Evolutionary conservation across 1,140 invertebrate genomes (phyloP).

Genomic region (Steinernema feltiae): DNA sequence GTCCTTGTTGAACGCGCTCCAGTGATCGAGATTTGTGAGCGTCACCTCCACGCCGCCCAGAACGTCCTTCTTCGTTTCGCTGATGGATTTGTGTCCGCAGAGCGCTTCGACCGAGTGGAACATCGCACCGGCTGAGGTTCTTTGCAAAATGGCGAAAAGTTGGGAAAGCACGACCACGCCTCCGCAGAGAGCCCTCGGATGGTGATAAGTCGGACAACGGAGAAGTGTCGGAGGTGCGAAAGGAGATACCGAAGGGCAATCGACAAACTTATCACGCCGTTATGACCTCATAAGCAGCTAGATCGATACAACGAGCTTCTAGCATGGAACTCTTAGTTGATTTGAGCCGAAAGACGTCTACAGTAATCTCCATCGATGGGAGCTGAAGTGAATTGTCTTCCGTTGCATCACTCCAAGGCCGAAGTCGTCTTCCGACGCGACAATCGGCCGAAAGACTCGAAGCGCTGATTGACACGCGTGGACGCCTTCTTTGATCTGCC

Average conservation of each 20-base stretch:
- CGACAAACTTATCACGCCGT: not conserved
- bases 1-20: not conserved
- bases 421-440: not conserved
- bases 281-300: not conserved
- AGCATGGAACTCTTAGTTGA: not conserved
- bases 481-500: not conserved
- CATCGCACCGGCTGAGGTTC: not conserved
- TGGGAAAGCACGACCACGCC: not conserved
- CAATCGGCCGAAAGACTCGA: too few relatives aligned
- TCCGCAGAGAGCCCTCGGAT: not conserved
- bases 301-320: not conserved
- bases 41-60: not conserved
- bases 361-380: not conserved
- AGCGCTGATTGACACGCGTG: not conserved
- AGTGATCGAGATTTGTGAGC: constrained; percentile 1
- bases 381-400: not conserved
- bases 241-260: constrained; percentile 11
- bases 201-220: not conserved
- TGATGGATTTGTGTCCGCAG: not conserved
- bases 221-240: not conserved
- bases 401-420: not conserved
- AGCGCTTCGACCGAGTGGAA: constrained; percentile 4
- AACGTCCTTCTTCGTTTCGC: not conserved
- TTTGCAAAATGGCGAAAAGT: not conserved
- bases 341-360: not conserved